Base-by-base conservation (phyloP, 2,888 invertebrate genomes). In the Chrysolina haemoptera region DNA sequence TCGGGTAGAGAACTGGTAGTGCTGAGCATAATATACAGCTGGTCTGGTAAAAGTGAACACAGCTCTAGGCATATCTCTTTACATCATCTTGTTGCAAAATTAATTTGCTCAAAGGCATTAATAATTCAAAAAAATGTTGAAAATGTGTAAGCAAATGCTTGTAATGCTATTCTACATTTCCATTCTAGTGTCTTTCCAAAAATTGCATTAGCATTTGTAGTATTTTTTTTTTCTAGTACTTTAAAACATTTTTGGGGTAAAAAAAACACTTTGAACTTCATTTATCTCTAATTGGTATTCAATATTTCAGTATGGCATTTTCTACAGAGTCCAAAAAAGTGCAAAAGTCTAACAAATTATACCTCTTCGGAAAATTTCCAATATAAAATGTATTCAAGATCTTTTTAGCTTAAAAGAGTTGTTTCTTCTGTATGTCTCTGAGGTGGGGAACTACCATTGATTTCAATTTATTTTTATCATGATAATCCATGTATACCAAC, bases 1-100 rank as follows among this genome's bases (percentile, higher is more conserved):
- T 92, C 92, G 3, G 92, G 91, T 68, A 91, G 86, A 35, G 93
- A 93, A 76, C 91, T 91, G 1, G 90, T 84, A 12, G 82, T 79
- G 4, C 75, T 80, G 35, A 90, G 81, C 35, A 87, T 82, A 9
- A 83, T 75, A 76, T 89, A 89, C 16, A 90, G 78, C 46, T 83
- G 84, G n/a, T 86, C 82, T 1, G 88, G 84, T 63, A 89, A 76
- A n/a, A 83, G 59, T 46, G 85, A 73, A 65, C 88, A 87, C 46
- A 88, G 78, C 53, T 81, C 75, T 14, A 83, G 75, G 70, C 88
- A 88, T 1, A 84, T 82, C 3, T 81, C 79, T 48, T 84, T 85
- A 50, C 86, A 87, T 20, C 88, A 78, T 76, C 88, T 84, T 1
- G 88, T 89, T 48, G 88, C 83, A 18, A 86, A 88, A 82, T 89